These are phyloP conservation scores for Drosophila meridionalis DNA, from an alignment of 2,888 invertebrate genomes.

Conservation along the genomic window DNA sequence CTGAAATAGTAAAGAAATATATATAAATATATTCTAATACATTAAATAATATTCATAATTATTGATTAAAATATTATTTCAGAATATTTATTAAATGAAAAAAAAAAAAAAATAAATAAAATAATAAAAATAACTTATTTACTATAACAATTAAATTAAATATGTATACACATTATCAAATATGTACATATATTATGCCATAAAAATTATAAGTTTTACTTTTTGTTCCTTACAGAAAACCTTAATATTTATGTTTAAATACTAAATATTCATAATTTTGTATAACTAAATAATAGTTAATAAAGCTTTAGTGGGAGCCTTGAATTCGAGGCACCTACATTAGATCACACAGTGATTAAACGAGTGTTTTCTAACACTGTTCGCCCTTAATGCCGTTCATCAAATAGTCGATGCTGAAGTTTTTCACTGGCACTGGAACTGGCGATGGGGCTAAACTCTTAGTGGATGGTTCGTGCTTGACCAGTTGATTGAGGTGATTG, in stretches of 20 bases:
- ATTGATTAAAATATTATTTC: not conserved
- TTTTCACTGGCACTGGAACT: conserved; percentile 26
- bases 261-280: not conserved
- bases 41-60: no score
- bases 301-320: conserved; percentile 5
- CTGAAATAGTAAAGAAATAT: not conserved
- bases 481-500: conserved; percentile 67
- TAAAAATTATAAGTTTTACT: not conserved
- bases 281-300: conserved; percentile 16
- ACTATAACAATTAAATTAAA: not conserved
- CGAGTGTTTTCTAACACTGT: conserved; percentile 12
- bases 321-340: not conserved
- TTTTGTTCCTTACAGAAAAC: conserved; percentile 46
- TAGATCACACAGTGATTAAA: conserved; percentile 37
- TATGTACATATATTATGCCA: not conserved
- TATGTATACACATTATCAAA: not conserved
- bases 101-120: not conserved
- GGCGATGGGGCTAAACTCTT: conserved; percentile 13
- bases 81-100: not conserved
- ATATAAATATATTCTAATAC: not conserved
- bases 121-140: not conserved
- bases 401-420: conserved; percentile 72
- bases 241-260: conserved; percentile 1
- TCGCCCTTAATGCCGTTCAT: conserved; percentile 51
- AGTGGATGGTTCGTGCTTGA: conserved; percentile 27